phyloP scores from a whole-genome alignment of 2,797 vertebrate genomes.

The Ispidina lecontei region DNA sequence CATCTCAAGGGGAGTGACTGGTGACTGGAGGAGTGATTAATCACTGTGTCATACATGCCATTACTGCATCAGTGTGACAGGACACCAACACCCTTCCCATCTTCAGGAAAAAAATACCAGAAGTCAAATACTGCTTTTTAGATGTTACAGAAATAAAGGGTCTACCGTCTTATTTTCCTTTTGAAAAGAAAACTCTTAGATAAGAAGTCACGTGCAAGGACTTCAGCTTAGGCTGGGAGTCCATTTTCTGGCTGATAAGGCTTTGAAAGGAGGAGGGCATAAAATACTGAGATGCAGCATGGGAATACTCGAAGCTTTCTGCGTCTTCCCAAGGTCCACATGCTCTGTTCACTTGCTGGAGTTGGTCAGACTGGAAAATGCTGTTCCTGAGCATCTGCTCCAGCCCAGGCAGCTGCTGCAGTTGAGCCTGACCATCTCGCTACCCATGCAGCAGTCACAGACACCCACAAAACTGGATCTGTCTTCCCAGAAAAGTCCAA shows the following conservation, averaged over 20 bases:
- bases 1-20: neutral
- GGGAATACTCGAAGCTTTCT: neutral
- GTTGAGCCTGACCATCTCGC: neutral
- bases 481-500: neutral
- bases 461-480: neutral
- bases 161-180: neutral
- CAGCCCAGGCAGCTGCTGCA: neutral
- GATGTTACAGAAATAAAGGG: neutral
- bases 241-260: rapidly evolving
- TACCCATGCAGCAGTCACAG: neutral
- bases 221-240: neutral
- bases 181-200: no score
- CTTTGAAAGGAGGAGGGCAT: neutral
- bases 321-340: neutral
- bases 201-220: neutral
- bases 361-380: neutral
- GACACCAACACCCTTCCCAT: neutral
- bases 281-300: rapidly evolving
- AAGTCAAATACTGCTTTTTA: neutral
- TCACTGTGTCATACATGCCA: neutral
- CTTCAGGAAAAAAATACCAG: neutral
- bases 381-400: neutral
- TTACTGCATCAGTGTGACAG: neutral
- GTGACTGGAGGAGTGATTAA: neutral
- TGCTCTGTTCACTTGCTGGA: neutral